These are phyloP conservation scores for Cyphomyrus plagiostoma DNA, from an alignment of 2,113 vertebrate species.

Conservation along the genomic window DNA sequence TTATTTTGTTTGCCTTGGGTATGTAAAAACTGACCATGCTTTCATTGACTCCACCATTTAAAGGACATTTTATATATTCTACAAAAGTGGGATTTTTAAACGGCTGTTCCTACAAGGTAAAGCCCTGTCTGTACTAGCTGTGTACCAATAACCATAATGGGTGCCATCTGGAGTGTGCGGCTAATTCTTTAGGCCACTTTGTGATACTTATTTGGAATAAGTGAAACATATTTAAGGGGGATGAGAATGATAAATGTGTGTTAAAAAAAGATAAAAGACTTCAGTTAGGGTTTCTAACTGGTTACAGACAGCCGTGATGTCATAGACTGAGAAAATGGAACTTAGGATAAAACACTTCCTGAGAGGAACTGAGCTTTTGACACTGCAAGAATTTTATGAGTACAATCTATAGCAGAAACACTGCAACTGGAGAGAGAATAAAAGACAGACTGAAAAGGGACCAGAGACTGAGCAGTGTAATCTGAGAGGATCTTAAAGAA, in stretches of 20 bases:
- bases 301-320: background rate
- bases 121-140: constrained; percentile 39
- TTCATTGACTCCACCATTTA: background rate
- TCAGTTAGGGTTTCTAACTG: background rate
- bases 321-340: background rate
- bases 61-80: background rate
- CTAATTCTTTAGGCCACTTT: constrained; percentile 43
- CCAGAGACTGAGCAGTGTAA: background rate
- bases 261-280: background rate
- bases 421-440: background rate
- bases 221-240: constrained; percentile 39
- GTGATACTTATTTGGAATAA: constrained; percentile 37
- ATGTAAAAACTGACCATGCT: background rate
- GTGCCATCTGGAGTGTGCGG: constrained; percentile 44
- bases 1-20: background rate
- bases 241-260: constrained; percentile 34
- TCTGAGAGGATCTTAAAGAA: background rate
- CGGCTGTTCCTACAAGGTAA: constrained; percentile 14
- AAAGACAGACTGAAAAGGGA: background rate
- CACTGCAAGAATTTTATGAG: background rate
- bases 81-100: background rate
- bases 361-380: background rate
- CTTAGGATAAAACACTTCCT: background rate
- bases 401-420: background rate
- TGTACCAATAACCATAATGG: constrained; percentile 57